Evolutionary conservation across 2,797 vertebrate genomes (phyloP).

Genomic region (Micropoecilia bifurca): DNA sequence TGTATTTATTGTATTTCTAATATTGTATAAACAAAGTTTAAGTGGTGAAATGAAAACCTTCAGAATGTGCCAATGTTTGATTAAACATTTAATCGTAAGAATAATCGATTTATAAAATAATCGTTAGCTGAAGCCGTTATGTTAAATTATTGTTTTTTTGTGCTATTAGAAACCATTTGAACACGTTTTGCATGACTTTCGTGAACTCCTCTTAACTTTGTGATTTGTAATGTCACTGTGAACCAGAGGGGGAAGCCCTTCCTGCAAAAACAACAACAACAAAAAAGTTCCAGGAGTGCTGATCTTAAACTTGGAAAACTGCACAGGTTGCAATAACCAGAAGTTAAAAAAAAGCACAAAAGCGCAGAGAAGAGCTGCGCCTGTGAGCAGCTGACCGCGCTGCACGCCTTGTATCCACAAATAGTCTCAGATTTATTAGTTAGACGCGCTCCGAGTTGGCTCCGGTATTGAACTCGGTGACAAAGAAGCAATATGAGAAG

Average conservation of each 20-base stretch:
- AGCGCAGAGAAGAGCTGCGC: constrained; percentile 13
- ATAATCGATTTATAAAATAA: no score
- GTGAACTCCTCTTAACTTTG: constrained; percentile 17
- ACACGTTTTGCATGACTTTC: neutral
- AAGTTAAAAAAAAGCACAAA: constrained; percentile 46
- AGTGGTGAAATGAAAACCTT: no score
- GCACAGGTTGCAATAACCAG: constrained; percentile 56
- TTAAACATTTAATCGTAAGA: no score
- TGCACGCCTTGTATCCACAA: constrained; percentile 27
- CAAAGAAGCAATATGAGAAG: constrained; percentile 22
- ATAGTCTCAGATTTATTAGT: constrained; percentile 29
- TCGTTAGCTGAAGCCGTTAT: no score
- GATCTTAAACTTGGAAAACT: constrained; percentile 52
- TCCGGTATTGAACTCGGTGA: constrained; percentile 6
- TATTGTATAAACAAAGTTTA: no score
- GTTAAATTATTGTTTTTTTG: no score
- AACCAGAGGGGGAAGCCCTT: constrained; percentile 18
- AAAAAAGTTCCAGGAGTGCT: constrained; percentile 37
- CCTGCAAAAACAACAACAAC: neutral
- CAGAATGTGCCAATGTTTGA: no score
- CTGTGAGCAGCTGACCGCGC: constrained; percentile 28
- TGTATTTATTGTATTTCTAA: no score
- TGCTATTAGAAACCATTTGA: no score
- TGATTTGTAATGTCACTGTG: constrained; percentile 37
- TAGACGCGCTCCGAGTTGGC: neutral